Percentiles rank a stretch among this genome's conserved stretches.
These are phyloP conservation scores for Sycophila sp. DNA, from an alignment of 1,140 invertebrate genomes.

Conservation along the genomic window DNA sequence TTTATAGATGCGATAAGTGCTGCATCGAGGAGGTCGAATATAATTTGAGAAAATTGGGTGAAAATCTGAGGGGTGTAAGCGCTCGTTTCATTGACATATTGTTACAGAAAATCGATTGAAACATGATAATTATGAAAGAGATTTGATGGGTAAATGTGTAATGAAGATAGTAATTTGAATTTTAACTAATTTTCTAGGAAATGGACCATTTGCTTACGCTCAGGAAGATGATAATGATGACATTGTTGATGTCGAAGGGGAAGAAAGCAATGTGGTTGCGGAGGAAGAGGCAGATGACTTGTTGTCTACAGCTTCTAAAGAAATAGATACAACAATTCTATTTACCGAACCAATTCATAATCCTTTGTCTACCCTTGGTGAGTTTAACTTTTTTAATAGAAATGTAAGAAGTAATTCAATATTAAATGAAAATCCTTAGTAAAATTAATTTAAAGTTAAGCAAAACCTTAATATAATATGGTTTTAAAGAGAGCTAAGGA, in stretches of 20 bases:
- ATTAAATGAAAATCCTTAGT: neutral
- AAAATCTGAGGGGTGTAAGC: too few species aligned
- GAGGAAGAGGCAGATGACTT: slow-evolving; percentile 76
- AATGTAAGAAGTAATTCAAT: neutral
- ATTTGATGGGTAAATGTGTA: too few species aligned
- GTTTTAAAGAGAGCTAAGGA: neutral
- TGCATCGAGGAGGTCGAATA: too few species aligned
- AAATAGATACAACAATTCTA: slow-evolving; percentile 91
- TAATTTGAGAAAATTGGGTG: too few species aligned
- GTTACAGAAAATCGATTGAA: too few species aligned
- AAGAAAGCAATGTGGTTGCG: slow-evolving; percentile 74
- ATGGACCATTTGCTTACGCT: slow-evolving; percentile 70
- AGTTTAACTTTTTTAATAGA: slow-evolving; percentile 5
- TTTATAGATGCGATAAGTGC: too few species aligned
- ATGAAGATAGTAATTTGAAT: too few species aligned
- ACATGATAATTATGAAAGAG: too few species aligned
- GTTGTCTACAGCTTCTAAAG: slow-evolving; percentile 79
- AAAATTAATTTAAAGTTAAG: neutral
- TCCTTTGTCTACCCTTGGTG: slow-evolving; percentile 57
- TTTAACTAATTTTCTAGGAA: slow-evolving; percentile 60
- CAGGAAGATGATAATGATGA: slow-evolving; percentile 83
- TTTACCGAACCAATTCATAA: slow-evolving; percentile 85
- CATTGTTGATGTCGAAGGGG: slow-evolving; percentile 76
- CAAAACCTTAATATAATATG: neutral
- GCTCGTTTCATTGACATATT: too few species aligned